A percentile compares a stretch with the other conserved stretches of the same genome.
These are phyloP conservation scores for Colinus virginianus DNA, from an alignment of 2,113 vertebrate species.

Conservation along the genomic window DNA sequence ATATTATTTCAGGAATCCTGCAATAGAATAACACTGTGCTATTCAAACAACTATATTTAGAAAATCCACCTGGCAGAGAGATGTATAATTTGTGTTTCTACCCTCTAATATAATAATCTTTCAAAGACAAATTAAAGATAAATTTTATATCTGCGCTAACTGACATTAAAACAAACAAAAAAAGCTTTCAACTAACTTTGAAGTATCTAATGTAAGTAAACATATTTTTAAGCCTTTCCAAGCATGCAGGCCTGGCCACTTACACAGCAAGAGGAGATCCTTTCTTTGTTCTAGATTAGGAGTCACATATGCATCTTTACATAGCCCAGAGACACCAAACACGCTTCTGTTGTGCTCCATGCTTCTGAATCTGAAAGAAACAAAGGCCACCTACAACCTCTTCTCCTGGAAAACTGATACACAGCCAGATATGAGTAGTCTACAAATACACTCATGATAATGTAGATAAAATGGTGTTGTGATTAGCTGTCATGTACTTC, in stretches of 20 bases:
- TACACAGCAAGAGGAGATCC: background rate
- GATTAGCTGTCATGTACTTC: background rate
- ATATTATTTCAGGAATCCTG: background rate
- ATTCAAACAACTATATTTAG: background rate
- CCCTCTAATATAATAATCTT: background rate
- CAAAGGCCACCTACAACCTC: background rate
- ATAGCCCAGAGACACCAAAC: background rate
- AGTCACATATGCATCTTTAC: background rate
- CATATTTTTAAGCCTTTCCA: background rate
- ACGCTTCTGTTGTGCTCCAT: background rate
- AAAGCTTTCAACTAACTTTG: background rate
- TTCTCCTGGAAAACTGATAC: background rate
- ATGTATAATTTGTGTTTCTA: background rate
- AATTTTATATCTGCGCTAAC: background rate
- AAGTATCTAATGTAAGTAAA: background rate
- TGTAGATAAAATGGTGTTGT: background rate
- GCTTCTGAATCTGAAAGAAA: background rate
- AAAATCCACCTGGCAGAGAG: background rate
- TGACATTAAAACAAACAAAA: background rate
- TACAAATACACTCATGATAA: background rate
- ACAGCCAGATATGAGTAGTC: background rate
- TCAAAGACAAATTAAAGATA: background rate
- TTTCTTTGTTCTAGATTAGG: background rate
- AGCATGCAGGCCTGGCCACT: background rate
- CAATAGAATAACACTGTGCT: background rate